Evolutionary conservation across 2,888 invertebrate species (phyloP).

Genomic region (Bruchidius siliquastri): DNA sequence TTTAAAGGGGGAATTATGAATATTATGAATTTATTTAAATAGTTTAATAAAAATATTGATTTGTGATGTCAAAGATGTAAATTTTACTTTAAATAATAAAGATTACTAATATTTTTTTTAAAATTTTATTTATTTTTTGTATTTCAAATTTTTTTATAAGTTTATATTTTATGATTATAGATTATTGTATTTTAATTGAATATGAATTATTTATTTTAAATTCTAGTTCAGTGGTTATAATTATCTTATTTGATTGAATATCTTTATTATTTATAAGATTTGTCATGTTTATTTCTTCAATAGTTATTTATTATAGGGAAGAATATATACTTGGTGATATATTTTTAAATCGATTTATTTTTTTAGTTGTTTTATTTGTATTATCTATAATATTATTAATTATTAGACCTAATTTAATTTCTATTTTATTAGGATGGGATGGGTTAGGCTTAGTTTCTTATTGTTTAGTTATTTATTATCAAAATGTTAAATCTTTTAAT

Average conservation of each 20-base stretch:
- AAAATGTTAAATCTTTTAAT: conserved; percentile 64
- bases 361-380: conserved; percentile 62
- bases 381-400: conserved; percentile 53
- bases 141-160: conserved; percentile 44
- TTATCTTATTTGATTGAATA: conserved; percentile 62
- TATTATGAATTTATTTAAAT: conserved; percentile 57
- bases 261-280: conserved; percentile 60
- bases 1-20: conserved; percentile 50
- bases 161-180: conserved; percentile 42
- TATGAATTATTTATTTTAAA: conserved; percentile 54
- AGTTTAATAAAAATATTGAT: conserved; percentile 65
- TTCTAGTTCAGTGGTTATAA: conserved; percentile 50
- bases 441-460: conserved; percentile 69
- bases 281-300: conserved; percentile 62
- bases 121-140: conserved; percentile 51
- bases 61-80: conserved; percentile 61
- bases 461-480: conserved; percentile 69
- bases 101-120: conserved; percentile 41
- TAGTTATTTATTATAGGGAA: conserved; percentile 61
- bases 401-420: conserved; percentile 53
- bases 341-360: conserved; percentile 60
- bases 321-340: conserved; percentile 59
- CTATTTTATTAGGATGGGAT: conserved; percentile 69
- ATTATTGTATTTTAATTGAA: conserved; percentile 54
- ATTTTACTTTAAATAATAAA: conserved; percentile 49